Conservation (phyloP, 2,797 vertebrate genomes). For the Galagoides demidoff region DNA sequence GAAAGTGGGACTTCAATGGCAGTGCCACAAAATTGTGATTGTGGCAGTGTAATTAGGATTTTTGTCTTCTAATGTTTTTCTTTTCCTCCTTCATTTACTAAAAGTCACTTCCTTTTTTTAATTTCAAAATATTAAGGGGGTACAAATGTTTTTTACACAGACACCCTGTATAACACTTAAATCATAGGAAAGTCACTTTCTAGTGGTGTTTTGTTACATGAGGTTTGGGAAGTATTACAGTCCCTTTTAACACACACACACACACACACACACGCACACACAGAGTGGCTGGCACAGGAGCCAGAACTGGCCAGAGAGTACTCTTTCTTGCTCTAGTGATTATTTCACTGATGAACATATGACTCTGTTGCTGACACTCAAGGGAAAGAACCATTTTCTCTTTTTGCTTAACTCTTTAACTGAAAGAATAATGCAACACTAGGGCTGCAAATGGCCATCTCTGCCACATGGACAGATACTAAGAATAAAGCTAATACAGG, state of each 20-base stretch:
- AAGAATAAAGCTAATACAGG: not conserved
- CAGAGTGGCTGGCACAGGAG: not conserved
- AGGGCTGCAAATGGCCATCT: not conserved
- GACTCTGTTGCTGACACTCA: not conserved
- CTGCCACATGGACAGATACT: not conserved
- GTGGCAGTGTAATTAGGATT: not conserved
- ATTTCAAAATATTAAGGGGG: not conserved
- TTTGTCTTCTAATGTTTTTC: slow-evolving; percentile 24
- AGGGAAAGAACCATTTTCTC: not conserved
- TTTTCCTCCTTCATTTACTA: not conserved
- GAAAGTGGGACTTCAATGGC: not conserved
- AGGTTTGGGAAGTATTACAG: not conserved
- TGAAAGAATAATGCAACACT: not conserved
- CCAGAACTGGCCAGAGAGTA: not conserved
- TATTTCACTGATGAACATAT: not conserved
- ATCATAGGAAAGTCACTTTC: not conserved
- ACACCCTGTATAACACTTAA: not conserved
- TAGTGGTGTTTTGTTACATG: not conserved
- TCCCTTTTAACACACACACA: not conserved
- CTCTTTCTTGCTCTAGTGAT: not conserved
- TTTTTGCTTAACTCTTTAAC: not conserved
- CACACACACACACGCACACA: not conserved
- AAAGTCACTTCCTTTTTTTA: not conserved
- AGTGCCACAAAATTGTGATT: not conserved
- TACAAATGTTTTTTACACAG: not conserved